Conservation (phyloP, 2,888 invertebrate species). For the Agrilus cyanescens region DNA sequence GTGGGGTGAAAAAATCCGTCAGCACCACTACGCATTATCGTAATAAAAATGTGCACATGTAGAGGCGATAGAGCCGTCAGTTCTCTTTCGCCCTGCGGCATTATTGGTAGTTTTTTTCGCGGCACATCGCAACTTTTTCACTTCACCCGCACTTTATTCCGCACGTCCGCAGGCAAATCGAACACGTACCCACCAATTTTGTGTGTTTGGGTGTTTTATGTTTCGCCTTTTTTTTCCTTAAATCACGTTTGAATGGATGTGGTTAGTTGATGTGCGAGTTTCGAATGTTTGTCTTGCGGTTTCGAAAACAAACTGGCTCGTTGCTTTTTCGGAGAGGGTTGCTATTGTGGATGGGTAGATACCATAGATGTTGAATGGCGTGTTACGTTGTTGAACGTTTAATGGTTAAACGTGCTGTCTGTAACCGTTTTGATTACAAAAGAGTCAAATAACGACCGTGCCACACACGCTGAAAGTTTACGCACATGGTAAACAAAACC, state of each 20-base stretch:
- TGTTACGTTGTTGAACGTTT: slow-evolving; percentile 1
- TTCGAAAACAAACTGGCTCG: slow-evolving; percentile 7
- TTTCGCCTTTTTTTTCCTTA: too few relatives aligned
- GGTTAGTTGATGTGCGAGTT: too few relatives aligned
- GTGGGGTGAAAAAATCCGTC: slow-evolving; percentile 35
- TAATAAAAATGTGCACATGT: slow-evolving; percentile 14
- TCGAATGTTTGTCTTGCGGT: background rate
- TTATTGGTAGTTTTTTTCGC: too few relatives aligned
- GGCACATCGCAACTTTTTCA: background rate
- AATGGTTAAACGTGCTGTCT: too few relatives aligned
- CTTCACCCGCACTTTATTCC: background rate
- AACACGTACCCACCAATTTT: too few relatives aligned
- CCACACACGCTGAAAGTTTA: slow-evolving; percentile 16
- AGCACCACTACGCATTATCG: slow-evolving; percentile 21
- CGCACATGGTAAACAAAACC: slow-evolving; percentile 11
- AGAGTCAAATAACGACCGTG: slow-evolving; percentile 3
- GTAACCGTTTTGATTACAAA: too few relatives aligned
- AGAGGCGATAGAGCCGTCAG: slow-evolving; percentile 8
- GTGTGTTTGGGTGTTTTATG: too few relatives aligned
- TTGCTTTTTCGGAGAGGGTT: slow-evolving; percentile 6
- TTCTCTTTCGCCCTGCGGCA: background rate
- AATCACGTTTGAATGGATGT: too few relatives aligned
- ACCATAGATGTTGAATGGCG: background rate
- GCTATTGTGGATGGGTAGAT: too few relatives aligned
- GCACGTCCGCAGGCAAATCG: background rate